Evolutionary conservation across 1,140 invertebrate genomes (phyloP), one percentile per base, ranked within the genome.

Genomic region (Campoletis sonorensis): DNA sequence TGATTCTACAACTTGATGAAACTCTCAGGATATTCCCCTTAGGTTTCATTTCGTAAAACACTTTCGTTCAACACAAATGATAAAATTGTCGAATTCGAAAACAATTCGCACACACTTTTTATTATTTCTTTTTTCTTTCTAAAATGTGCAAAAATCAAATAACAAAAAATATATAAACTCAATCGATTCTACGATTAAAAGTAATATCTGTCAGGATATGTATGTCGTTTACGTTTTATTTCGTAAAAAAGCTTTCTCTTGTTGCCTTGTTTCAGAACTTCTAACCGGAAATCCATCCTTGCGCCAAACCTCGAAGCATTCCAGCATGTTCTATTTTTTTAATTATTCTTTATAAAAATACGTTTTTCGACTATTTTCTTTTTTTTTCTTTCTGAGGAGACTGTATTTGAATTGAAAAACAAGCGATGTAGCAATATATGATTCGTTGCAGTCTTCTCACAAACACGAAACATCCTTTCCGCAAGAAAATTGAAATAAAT

Each of bases 241-340:
- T 21, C 51, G 23, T 64, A 15, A 64, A 64, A 64, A 1, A 64
- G 4, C 27, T 64, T 64, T 64, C 4, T 64, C 23, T 26, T 64
- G 67, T 80, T 73, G 18, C 27, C 33, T 49, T 80, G 79, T 80
- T 80, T 80, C 79, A 80, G 79, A 54, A 49, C 27, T 72, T 70
- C 54, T 80, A 71, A 72, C 10, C 26, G 13, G 21, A 54, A 18
- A 23, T 49, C 33, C 23, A 54, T n/a, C 49, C 16, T n/a, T 30
- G 37, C 26, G 37, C 68, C 68, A 72, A 45, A 64, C 27, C 49
- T 64, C 26, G 64, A 79, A 40, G 37, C 78, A 79, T 79, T 67
- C 78, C 61, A 79, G 40, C 68, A 58, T 37, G 30, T 71, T 70
- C 8, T 23, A 23, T 71, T 71, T 21, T 70, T 70, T 79, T n/a